A percentile compares a stretch with the other conserved stretches of the same genome.
These are phyloP conservation scores for Stomatorhinus ivindoensis DNA, from an alignment of 2,113 vertebrate genomes.

Conservation along the genomic window DNA sequence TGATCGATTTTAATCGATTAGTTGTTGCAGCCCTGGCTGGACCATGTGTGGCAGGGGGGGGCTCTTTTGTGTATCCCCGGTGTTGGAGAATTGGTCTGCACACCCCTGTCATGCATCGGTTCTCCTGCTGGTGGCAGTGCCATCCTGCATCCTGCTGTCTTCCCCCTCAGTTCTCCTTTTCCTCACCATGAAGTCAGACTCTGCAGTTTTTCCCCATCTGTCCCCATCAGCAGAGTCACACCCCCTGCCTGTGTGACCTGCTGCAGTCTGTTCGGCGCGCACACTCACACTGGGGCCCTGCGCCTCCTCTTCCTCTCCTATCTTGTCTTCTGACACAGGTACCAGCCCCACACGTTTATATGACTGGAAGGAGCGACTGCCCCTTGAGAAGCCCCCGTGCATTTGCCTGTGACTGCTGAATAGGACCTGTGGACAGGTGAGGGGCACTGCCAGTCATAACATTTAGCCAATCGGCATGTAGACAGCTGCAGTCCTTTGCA, in stretches of 20 bases:
- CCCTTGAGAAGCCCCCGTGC: constrained; percentile 30
- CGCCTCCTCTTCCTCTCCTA: background rate
- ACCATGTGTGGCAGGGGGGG: background rate
- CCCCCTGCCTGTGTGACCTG: background rate
- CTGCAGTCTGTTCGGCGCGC: background rate
- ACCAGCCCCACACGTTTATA: constrained; percentile 47
- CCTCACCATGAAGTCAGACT: constrained; percentile 37
- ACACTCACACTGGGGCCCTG: background rate
- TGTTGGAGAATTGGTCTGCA: background rate
- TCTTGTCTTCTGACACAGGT: constrained; percentile 37
- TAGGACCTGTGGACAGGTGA: constrained; percentile 61
- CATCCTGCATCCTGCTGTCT: constrained; percentile 10
- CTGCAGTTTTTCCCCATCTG: constrained; percentile 19
- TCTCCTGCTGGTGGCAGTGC: background rate
- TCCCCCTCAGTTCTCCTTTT: constrained; percentile 36
- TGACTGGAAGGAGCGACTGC: constrained; percentile 51
- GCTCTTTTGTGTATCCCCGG: background rate
- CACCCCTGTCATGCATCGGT: background rate
- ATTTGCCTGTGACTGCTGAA: constrained; percentile 42
- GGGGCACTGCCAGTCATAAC: background rate
- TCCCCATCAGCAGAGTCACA: constrained; percentile 25
- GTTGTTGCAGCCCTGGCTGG: no score
- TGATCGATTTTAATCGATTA: no score
- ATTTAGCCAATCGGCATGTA: background rate
- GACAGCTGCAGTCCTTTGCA: background rate